Base-by-base conservation (phyloP, 2,797 vertebrate genomes). In the Balearica regulorum region DNA sequence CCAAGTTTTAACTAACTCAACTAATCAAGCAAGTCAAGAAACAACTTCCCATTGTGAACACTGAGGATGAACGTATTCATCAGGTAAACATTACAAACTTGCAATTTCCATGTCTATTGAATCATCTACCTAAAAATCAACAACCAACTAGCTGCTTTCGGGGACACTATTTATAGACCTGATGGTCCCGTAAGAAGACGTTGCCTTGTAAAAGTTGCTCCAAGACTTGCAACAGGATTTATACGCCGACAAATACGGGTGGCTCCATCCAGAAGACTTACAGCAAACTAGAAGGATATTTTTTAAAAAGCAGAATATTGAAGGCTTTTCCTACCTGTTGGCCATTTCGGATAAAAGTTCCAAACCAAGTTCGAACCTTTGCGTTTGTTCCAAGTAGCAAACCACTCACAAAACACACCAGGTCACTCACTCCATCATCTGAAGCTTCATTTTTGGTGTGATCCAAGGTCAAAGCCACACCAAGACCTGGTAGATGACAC, bases 321-420 rank as follows among this genome's bases (percentile, higher is more conserved):
- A 4, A 25, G 35, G 44, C 2, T 19, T 35, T 86, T 41, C 98
- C 97, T 73, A 99, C 99, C 99, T 99, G 99, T 33, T 99, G 99
- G 62, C 99, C 99, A 20, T 99, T 99, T 89, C 99, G 99, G 90
- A 99, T 99, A 93, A 99, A 99, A 97, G 99, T 99, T 93, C 99
- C 99, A 98, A 99, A 99, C 99, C 99, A 99, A 25, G 99, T 99
- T 25, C 99, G 99, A 84, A 99, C 99, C 98, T 99, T 99, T 21
- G 99, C 98, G 4, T 99, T 99, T 66, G 99, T 99, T 46, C 99
- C 99, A 48, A 99, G 98, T 9, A 99, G 98, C 41, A 99, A 98
- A 43, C 99, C 99, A 12, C 99, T 99, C 86, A 99, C 99, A 70
- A 99, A 99, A 58, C 99, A 99, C 86, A 99, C 99, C 26, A 99